Conservation (phyloP, 2,797 vertebrate genomes). For the Liasis olivaceus region DNA sequence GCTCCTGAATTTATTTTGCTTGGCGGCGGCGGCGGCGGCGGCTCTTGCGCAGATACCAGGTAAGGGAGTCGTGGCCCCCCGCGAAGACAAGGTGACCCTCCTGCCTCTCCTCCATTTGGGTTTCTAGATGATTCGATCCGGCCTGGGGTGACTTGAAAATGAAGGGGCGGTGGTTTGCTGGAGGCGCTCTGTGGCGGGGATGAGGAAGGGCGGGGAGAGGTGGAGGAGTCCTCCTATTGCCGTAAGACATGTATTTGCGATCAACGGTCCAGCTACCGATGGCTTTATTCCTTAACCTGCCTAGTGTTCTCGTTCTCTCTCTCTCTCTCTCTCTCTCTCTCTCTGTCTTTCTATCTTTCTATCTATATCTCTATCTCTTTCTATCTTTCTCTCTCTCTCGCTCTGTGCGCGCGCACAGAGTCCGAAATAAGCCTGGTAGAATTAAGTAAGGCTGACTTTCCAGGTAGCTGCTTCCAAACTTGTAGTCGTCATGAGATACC, state of each 20-base stretch:
- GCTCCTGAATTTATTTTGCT: constrained; percentile 38
- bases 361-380: too few species aligned
- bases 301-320: too few species aligned
- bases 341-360: too few species aligned
- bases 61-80: constrained; percentile 22
- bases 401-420: too few species aligned
- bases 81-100: not conserved
- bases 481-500: not conserved
- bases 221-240: not conserved
- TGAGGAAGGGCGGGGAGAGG: not conserved
- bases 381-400: too few species aligned
- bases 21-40: constrained; percentile 54
- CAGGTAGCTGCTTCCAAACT: not conserved
- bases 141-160: not conserved
- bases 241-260: not conserved
- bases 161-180: not conserved
- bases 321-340: too few species aligned
- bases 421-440: not conserved
- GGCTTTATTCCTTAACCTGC: not conserved
- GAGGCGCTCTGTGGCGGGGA: too few species aligned
- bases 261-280: not conserved
- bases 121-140: not conserved
- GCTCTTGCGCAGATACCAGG: constrained; percentile 36
- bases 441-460: too few species aligned
- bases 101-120: not conserved